Percentiles rank a stretch among this genome's conserved stretches.
phyloP scores from a whole-genome alignment of 1,140 invertebrate species.

The Drosophila malerkotliana region DNA sequence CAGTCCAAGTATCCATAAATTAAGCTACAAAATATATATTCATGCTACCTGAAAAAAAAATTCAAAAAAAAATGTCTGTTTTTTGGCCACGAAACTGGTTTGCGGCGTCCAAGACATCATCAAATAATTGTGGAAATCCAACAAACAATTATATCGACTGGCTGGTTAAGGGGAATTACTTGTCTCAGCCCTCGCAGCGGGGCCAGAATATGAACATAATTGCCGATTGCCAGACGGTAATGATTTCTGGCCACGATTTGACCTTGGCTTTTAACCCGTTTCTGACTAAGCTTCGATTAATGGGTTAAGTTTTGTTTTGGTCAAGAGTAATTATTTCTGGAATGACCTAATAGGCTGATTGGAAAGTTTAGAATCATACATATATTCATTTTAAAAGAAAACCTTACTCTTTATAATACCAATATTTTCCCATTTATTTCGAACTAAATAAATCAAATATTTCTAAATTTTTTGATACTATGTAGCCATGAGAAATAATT shows the following conservation, averaged over 20 bases:
- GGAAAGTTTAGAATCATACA: too few relatives aligned
- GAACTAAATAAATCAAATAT: too few relatives aligned
- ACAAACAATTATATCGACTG: constrained; percentile 18
- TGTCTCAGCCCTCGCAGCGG: constrained; percentile 9
- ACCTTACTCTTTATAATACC: too few relatives aligned
- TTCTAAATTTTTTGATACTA: too few relatives aligned
- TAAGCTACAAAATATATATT: constrained; percentile 18
- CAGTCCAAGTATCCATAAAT: constrained; percentile 17
- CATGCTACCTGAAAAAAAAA: background rate
- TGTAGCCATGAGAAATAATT: too few relatives aligned
- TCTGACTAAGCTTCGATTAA: background rate
- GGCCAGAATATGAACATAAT: constrained; percentile 33
- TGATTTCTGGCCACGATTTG: constrained; percentile 4
- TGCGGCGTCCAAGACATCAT: constrained; percentile 1
- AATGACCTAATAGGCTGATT: too few relatives aligned
- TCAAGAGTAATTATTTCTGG: too few relatives aligned
- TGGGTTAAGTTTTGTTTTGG: background rate
- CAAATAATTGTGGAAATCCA: constrained; percentile 23
- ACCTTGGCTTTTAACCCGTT: constrained; percentile 37
- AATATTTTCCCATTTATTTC: too few relatives aligned
- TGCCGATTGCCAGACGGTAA: constrained; percentile 7
- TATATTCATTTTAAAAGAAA: too few relatives aligned
- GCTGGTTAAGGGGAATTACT: constrained; percentile 13
- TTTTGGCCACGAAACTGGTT: constrained; percentile 17
- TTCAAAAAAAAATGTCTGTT: background rate